phyloP scores from a whole-genome alignment of 2,888 invertebrate genomes.

The Linnaemya vulpina region DNA sequence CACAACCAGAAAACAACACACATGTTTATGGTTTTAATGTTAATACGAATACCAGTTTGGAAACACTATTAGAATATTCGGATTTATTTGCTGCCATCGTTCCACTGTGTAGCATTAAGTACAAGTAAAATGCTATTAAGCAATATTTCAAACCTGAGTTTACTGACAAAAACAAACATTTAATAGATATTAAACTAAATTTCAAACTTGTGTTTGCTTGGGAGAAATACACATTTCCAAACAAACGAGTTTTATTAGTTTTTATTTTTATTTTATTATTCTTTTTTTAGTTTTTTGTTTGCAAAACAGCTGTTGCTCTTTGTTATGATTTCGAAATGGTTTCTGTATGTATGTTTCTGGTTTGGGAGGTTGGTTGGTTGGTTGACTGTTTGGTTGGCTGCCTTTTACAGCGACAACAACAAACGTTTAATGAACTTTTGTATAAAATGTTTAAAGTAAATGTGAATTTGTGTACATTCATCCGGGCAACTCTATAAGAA shows the following conservation, averaged over 20 bases:
- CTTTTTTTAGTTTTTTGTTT: constrained; percentile 20
- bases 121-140: background rate
- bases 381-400: constrained; percentile 42
- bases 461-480: constrained; percentile 28
- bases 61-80: too few relatives aligned
- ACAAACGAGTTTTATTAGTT: constrained; percentile 45
- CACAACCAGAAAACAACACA: too few relatives aligned
- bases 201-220: background rate
- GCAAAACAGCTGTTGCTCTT: constrained; percentile 68
- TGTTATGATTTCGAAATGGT: constrained; percentile 60
- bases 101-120: background rate
- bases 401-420: constrained; percentile 62
- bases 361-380: constrained; percentile 54
- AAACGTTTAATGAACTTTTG: constrained; percentile 71
- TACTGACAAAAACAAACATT: background rate
- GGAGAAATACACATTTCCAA: constrained; percentile 8
- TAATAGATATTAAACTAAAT: background rate
- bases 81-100: too few relatives aligned
- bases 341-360: constrained; percentile 18
- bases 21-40: too few relatives aligned
- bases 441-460: constrained; percentile 31
- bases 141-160: background rate
- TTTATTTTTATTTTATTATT: constrained; percentile 22
- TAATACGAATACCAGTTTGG: too few relatives aligned
- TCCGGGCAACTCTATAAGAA: constrained; percentile 32